Percentiles rank a stretch among this genome's conserved stretches.
Evolutionary conservation across 1,140 invertebrate genomes (phyloP).

Genomic region (Zaprionus camerounensis): DNA sequence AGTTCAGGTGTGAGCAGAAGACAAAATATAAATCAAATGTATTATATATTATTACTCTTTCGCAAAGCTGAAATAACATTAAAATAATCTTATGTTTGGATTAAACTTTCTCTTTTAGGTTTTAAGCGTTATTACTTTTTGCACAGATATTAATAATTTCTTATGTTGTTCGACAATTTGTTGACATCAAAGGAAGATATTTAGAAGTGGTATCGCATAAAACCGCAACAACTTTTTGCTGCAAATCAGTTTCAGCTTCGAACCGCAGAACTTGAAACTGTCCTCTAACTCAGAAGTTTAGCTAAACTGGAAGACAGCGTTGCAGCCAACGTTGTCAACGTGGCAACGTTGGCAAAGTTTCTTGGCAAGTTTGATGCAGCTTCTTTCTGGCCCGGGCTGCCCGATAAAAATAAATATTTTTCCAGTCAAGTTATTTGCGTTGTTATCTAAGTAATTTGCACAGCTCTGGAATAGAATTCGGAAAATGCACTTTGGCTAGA

Average conservation of each 20-base stretch:
- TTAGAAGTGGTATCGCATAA: background rate
- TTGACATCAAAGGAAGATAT: slow-evolving; percentile 7
- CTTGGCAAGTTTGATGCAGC: slow-evolving; percentile 42
- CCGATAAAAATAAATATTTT: slow-evolving; percentile 44
- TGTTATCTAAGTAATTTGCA: slow-evolving; percentile 42
- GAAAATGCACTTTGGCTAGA: slow-evolving; percentile 28
- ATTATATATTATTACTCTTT: background rate
- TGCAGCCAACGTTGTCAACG: slow-evolving; percentile 42
- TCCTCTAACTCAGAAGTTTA: slow-evolving; percentile 61
- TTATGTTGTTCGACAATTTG: slow-evolving; percentile 3
- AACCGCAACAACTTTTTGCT: slow-evolving; percentile 25
- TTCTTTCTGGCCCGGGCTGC: slow-evolving; percentile 1
- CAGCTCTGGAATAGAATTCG: slow-evolving; percentile 31
- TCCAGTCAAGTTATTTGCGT: slow-evolving; percentile 39
- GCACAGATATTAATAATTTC: slow-evolving; percentile 8
- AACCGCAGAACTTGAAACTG: slow-evolving; percentile 56
- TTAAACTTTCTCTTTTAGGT: background rate
- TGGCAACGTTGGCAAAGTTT: slow-evolving; percentile 55
- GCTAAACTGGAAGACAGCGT: slow-evolving; percentile 58
- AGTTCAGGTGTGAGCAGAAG: background rate
- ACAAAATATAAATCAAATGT: background rate
- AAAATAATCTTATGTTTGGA: background rate
- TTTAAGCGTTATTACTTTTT: slow-evolving; percentile 5
- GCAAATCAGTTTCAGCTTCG: slow-evolving; percentile 56
- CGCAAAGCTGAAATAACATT: too few relatives aligned